These are phyloP conservation scores for Pandemis heparana DNA, from an alignment of 2,888 invertebrate species.

Conservation along the genomic window DNA sequence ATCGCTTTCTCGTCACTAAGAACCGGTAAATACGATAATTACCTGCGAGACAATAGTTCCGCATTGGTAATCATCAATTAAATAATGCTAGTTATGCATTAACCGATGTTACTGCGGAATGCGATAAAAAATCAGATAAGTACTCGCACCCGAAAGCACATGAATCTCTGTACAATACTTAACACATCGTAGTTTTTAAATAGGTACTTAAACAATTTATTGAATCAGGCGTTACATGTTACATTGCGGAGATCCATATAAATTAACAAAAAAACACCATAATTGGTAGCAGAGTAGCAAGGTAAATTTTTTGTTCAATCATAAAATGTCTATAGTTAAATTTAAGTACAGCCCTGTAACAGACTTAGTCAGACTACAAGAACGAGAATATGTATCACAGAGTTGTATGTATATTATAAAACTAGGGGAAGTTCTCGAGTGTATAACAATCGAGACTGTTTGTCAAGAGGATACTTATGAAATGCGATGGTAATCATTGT, in stretches of 20 bases:
- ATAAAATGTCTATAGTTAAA: no score
- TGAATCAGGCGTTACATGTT: no score
- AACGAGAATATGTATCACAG: background rate
- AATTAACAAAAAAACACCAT: no score
- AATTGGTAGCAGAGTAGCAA: no score
- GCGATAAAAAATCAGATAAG: background rate
- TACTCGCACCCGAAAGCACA: no score
- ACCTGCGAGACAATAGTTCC: conserved; percentile 64
- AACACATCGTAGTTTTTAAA: no score
- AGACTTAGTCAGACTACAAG: background rate
- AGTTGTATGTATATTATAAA: background rate
- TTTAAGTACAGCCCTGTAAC: no score
- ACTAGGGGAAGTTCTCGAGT: conserved; percentile 43
- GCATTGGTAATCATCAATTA: conserved; percentile 54
- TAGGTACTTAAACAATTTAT: no score
- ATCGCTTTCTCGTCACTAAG: conserved; percentile 63
- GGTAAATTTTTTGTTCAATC: no score
- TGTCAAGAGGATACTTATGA: conserved; percentile 53
- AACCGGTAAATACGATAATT: conserved; percentile 61
- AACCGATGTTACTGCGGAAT: background rate
- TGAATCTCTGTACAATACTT: no score
- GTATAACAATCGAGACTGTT: conserved; percentile 53
- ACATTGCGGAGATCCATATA: no score
- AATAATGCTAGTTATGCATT: conserved; percentile 43
- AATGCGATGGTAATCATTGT: conserved; percentile 49